These are phyloP conservation scores for Ptilorrhoa leucosticta DNA, from an alignment of 2,113 vertebrate genomes.

Conservation along the genomic window DNA sequence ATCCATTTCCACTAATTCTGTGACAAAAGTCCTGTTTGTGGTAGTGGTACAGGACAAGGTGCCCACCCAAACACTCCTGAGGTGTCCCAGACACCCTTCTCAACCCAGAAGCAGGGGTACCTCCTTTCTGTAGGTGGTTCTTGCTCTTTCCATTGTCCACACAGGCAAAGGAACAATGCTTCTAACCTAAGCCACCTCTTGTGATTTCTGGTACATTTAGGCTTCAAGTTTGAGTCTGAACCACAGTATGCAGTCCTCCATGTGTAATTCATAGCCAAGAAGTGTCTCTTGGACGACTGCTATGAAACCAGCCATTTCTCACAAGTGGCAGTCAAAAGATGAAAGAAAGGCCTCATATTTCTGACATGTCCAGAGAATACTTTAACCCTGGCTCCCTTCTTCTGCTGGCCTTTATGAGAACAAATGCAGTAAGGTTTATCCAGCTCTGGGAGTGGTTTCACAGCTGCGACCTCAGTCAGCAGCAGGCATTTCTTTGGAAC, in stretches of 20 bases:
- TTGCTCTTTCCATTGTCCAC: background rate
- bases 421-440: background rate
- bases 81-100: background rate
- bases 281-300: background rate
- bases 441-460: background rate
- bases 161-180: background rate
- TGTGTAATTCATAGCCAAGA: background rate
- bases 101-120: background rate
- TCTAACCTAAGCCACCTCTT: background rate
- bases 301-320: background rate
- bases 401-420: background rate
- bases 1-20: background rate
- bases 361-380: background rate
- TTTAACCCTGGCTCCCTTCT: background rate
- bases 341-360: background rate
- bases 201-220: background rate
- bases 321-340: background rate
- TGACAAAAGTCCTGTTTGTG: background rate
- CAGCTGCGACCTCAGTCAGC: background rate
- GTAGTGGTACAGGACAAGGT: background rate
- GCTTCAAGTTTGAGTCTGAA: background rate
- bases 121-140: background rate
- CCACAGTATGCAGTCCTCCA: background rate
- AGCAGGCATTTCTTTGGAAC: background rate
- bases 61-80: fast-evolving